These are phyloP conservation scores for Neoarius graeffei DNA, from an alignment of 2,113 vertebrate genomes.

Conservation along the genomic window DNA sequence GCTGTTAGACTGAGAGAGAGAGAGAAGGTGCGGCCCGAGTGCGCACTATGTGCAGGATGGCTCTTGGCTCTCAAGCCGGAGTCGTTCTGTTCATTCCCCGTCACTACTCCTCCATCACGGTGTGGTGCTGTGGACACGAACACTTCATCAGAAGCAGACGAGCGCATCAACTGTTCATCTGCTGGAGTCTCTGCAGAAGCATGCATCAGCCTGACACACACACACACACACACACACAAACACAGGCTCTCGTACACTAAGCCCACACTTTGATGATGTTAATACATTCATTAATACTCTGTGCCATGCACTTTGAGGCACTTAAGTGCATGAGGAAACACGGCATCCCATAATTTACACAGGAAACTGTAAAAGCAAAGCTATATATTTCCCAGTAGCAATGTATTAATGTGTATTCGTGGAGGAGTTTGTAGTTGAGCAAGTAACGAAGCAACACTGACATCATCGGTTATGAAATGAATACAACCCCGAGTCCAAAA, in stretches of 20 bases:
- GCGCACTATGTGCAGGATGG: not conserved
- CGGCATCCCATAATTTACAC: slow-evolving; percentile 11
- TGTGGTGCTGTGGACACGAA: slow-evolving; percentile 3
- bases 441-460: not conserved
- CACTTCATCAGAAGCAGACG: slow-evolving; percentile 13
- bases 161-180: slow-evolving; percentile 45
- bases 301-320: not conserved
- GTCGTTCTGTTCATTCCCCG: not conserved
- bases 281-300: not conserved
- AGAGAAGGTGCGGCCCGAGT: not conserved
- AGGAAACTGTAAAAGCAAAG: not conserved
- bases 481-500: not conserved
- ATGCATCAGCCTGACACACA: slow-evolving; percentile 46
- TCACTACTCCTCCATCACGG: slow-evolving; percentile 51
- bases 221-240: not conserved
- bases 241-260: not conserved
- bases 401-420: not conserved
- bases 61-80: too few relatives aligned
- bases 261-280: not conserved
- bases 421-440: not conserved
- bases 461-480: not conserved
- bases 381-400: not conserved
- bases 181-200: slow-evolving; percentile 23
- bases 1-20: not conserved
- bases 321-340: not conserved